Evolutionary conservation across 2,888 invertebrate genomes (phyloP).

Genomic region (Chrysolina americana): DNA sequence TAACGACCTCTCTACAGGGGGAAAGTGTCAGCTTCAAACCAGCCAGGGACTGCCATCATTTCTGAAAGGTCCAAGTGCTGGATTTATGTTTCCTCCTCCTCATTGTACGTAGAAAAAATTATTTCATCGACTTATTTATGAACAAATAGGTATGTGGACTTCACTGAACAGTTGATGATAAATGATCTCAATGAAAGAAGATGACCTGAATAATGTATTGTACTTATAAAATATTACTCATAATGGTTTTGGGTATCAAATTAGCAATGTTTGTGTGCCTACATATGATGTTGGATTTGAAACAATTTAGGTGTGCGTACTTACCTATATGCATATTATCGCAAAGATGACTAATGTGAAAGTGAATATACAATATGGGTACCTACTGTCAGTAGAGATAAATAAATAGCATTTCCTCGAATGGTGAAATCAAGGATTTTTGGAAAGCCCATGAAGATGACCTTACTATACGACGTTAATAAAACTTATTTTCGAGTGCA

Average conservation of each 20-base stretch:
- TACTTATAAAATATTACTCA: background rate
- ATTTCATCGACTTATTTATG: too few species aligned
- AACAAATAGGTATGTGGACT: too few species aligned
- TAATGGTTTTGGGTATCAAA: background rate
- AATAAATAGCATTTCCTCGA: background rate
- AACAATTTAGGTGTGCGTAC: background rate
- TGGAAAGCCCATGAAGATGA: background rate
- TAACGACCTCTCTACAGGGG: too few species aligned
- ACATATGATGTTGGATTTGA: background rate
- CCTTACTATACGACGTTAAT: background rate
- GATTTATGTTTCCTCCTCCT: too few species aligned
- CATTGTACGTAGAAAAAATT: too few species aligned
- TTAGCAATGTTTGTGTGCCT: background rate
- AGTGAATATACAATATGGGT: background rate
- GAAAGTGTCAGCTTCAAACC: too few species aligned
- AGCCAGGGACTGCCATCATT: too few species aligned
- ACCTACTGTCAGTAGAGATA: background rate
- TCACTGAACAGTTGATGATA: too few species aligned
- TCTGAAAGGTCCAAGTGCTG: too few species aligned
- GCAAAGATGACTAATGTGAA: constrained; percentile 15
- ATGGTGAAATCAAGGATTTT: constrained; percentile 3
- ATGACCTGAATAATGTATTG: too few species aligned
- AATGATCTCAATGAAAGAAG: too few species aligned
- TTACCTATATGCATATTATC: constrained; percentile 15
- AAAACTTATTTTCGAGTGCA: background rate